phyloP scores from a whole-genome alignment of 2,797 vertebrate genomes.

The Sphenopsis melanotis region DNA sequence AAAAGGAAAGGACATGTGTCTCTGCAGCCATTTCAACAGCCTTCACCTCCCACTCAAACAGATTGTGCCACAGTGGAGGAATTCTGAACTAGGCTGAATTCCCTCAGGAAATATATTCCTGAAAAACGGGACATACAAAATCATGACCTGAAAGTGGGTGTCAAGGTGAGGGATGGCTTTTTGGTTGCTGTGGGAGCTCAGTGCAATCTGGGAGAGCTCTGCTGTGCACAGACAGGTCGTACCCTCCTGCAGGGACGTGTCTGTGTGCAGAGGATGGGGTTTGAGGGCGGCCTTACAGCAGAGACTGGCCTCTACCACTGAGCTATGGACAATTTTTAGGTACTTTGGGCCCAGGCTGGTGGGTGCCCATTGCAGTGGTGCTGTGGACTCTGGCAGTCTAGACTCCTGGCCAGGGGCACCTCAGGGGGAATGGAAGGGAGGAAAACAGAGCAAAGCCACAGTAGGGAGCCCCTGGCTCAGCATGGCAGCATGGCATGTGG shows the following conservation, averaged over 20 bases:
- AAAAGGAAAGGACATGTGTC: background rate
- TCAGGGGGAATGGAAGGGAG: background rate
- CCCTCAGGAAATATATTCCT: background rate
- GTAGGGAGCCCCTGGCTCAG: background rate
- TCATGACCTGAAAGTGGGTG: background rate
- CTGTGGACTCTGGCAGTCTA: background rate
- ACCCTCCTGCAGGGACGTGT: background rate
- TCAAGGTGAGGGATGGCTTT: background rate
- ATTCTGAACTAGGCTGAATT: background rate
- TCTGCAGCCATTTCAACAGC: background rate
- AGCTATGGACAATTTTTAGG: background rate
- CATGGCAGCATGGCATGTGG: fast-evolving
- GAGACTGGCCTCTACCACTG: fast-evolving
- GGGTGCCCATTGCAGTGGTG: fast-evolving
- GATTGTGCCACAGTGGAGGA: background rate
- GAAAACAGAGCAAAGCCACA: background rate
- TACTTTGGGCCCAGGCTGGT: background rate
- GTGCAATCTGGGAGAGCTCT: background rate
- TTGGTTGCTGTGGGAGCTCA: background rate
- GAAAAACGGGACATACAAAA: background rate
- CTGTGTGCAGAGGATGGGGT: fast-evolving
- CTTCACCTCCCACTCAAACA: background rate
- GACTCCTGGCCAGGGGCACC: background rate
- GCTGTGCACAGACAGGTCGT: fast-evolving
- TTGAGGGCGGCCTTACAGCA: background rate